phyloP scores from a whole-genome alignment of 2,797 vertebrate species.

The Dendrocincla fuliginosa region DNA sequence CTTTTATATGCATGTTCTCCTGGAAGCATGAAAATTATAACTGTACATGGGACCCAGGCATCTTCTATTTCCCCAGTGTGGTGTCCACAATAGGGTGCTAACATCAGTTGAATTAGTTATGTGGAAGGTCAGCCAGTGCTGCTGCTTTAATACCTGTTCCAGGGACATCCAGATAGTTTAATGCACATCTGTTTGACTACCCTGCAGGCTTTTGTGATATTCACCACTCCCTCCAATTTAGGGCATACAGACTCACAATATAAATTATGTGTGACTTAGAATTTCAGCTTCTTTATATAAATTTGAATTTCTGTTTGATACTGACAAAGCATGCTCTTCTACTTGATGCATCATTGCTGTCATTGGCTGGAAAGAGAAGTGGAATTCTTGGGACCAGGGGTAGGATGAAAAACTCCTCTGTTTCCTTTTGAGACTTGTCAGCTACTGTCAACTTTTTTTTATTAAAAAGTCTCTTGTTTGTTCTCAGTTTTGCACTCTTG shows the following conservation, averaged over 20 bases:
- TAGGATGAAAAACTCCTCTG: not conserved
- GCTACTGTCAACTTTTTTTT: not conserved
- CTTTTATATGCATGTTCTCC: not conserved
- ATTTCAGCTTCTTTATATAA: not conserved
- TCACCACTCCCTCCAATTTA: not conserved
- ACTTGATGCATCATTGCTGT: not conserved
- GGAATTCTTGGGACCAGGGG: not conserved
- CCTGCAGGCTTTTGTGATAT: fast-evolving
- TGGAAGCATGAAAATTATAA: not conserved
- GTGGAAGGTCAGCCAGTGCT: not conserved
- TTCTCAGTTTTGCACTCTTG: not conserved
- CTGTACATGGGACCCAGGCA: not conserved
- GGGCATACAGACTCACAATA: not conserved
- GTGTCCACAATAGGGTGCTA: not conserved
- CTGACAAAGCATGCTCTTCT: not conserved
- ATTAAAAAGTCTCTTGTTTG: not conserved
- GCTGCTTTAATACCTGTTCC: not conserved
- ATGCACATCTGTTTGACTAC: not conserved
- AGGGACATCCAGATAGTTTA: not conserved
- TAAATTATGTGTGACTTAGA: not conserved
- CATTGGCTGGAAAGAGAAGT: not conserved
- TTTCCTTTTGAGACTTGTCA: not conserved
- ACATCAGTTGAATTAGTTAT: not conserved
- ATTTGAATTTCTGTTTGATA: not conserved
- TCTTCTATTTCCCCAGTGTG: not conserved